These are phyloP conservation scores for Stenodema calcarata DNA, from an alignment of 2,888 invertebrate species.

Conservation along the genomic window DNA sequence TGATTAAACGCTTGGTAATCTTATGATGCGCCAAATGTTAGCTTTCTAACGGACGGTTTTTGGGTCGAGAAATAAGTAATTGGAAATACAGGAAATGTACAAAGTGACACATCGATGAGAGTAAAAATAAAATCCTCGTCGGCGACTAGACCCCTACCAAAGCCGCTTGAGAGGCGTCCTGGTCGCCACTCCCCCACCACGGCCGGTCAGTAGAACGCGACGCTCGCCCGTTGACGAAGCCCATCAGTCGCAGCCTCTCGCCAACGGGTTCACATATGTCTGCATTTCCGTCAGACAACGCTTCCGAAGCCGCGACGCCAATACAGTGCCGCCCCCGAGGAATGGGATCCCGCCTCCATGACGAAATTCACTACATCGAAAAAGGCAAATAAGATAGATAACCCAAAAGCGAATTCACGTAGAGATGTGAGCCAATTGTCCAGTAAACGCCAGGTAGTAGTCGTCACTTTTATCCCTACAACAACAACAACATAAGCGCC, in stretches of 20 bases:
- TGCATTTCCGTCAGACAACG: neutral
- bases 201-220: neutral
- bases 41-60: too few species aligned
- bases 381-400: constrained; percentile 19
- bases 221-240: neutral
- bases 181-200: neutral
- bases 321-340: constrained; percentile 20
- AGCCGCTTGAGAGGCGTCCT: neutral
- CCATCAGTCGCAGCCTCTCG: neutral
- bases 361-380: constrained; percentile 11
- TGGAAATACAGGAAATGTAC: too few species aligned
- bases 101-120: too few species aligned
- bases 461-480: neutral
- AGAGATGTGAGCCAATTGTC: neutral
- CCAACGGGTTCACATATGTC: neutral
- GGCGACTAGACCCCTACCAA: neutral
- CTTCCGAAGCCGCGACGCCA: neutral
- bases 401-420: neutral
- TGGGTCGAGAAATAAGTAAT: too few species aligned
- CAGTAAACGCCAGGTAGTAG: neutral
- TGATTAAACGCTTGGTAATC: too few species aligned
- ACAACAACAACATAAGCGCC: neutral
- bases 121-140: neutral
- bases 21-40: too few species aligned
- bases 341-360: constrained; percentile 22